A percentile compares a stretch with the other conserved stretches of the same genome.
These are phyloP conservation scores for Holothuria leucospilota DNA, from an alignment of 53 echinoderm and acorn worm species.

Conservation along the genomic window DNA sequence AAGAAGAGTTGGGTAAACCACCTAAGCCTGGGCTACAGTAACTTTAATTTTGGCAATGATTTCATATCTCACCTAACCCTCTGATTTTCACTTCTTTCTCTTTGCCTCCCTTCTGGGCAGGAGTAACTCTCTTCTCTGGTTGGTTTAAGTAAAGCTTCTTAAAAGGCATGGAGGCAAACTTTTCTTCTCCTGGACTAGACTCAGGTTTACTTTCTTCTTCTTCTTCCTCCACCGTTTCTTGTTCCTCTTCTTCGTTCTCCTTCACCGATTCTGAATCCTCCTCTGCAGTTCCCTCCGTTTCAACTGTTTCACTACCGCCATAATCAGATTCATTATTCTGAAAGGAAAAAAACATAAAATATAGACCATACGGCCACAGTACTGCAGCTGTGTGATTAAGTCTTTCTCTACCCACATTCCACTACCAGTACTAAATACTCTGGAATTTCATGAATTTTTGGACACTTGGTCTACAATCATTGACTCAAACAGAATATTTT, in stretches of 20 bases:
- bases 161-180: conserved; percentile 8
- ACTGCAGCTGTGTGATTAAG: background rate
- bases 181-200: conserved; percentile 15
- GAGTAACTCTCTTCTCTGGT: conserved; percentile 7
- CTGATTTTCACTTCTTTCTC: conserved; percentile 40
- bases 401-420: background rate
- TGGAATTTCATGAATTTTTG: no score
- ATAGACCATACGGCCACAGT: no score
- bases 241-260: conserved; percentile 1
- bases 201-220: conserved; percentile 37
- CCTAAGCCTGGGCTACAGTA: no score
- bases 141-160: conserved; percentile 15
- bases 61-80: conserved; percentile 10
- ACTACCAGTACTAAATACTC: no score
- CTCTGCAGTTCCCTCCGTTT: conserved; percentile 40
- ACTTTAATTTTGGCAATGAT: no score
- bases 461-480: no score
- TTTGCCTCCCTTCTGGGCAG: conserved; percentile 10
- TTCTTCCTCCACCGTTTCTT: background rate
- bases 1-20: no score
- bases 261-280: conserved; percentile 36
- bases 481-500: no score
- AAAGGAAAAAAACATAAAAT: no score
- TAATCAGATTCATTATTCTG: conserved; percentile 24
- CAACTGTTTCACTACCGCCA: conserved; percentile 24